Base-by-base conservation (phyloP, 2,797 vertebrate genomes). In the Bufotes viridis region DNA sequence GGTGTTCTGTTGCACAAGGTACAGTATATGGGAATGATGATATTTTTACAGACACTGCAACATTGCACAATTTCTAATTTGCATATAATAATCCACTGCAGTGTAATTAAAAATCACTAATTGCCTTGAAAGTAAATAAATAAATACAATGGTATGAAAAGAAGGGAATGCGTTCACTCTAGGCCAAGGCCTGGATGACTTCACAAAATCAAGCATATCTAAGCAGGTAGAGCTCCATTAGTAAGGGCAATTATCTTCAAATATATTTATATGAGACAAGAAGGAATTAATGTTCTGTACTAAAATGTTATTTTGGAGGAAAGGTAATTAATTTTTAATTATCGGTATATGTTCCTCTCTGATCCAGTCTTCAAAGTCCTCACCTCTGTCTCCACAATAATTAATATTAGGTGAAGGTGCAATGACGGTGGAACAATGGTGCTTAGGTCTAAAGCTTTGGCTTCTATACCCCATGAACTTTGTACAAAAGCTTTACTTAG, bases 271-370 rank as follows among this genome's bases (percentile, higher is more conserved):
- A 51, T 51, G 72, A 51, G 49, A 75, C 42, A 75, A 15, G 49
- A 53, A 74, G 34, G 18, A 74, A 74, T 42, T 74, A 74, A 74
- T 49, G 67, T 70, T 70, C 67, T 70, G 26, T 70, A 70, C 67
- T 17, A 70, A 70, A 70, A 70, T 29, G 70, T 42, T 74, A 49
- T 74, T 74, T 74, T 74, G 70, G 34, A 74, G 34, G 29, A 74
- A 20, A 74, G 70, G 70, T 74, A 74, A 74, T 74, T 74, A 74
- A 74, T 74, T 42, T 74, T 42, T 74, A 74, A 74, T 74, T 74
- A 74, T 74, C 70, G 49, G 70, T 49, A 49, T 74, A 18, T 74
- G 29, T 42, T 74, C 70, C 34, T 49, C 70, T 74, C 70, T 17
- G 29, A 74, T 74, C 70, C 70, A 42, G 29, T 74, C 34, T 49